phyloP scores from a whole-genome alignment of 2,888 invertebrate genomes.

The Tetragonisca angustula region DNA sequence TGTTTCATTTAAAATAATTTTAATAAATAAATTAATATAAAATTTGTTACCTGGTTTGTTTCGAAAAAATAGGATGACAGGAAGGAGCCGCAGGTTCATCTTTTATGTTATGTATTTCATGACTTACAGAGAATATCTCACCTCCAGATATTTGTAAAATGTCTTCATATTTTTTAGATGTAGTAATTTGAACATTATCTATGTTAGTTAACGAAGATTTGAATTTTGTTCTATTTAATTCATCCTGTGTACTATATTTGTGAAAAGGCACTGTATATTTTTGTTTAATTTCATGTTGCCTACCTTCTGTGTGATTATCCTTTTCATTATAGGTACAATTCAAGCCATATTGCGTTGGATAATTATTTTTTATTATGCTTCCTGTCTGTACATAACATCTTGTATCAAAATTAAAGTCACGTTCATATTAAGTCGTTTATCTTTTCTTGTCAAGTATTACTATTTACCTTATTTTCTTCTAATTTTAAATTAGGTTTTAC shows the following conservation, averaged over 20 bases:
- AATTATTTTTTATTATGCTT: constrained; percentile 27
- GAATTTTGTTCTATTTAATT: constrained; percentile 51
- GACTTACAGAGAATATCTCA: constrained; percentile 86
- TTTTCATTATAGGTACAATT: constrained; percentile 34
- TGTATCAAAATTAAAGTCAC: constrained; percentile 26
- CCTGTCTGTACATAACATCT: constrained; percentile 19
- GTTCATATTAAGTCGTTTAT: constrained; percentile 1
- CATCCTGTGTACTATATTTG: constrained; percentile 47
- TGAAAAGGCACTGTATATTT: constrained; percentile 52
- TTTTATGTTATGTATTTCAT: constrained; percentile 87
- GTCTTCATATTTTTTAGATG: constrained; percentile 37
- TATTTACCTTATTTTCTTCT: constrained; percentile 48
- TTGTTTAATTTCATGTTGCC: constrained; percentile 52
- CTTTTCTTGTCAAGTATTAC: constrained; percentile 4
- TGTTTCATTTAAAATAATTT: background rate
- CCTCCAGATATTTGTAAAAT: constrained; percentile 83
- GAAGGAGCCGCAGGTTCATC: constrained; percentile 83
- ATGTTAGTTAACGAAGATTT: constrained; percentile 46
- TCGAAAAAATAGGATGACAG: constrained; percentile 83
- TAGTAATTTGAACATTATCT: constrained; percentile 39
- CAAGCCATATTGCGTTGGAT: constrained; percentile 33
- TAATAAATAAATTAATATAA: background rate
- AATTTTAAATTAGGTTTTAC: constrained; percentile 60
- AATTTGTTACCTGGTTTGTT: constrained; percentile 75
- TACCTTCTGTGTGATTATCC: constrained; percentile 35